These are phyloP conservation scores for Heliothis virescens DNA, from an alignment of 1,140 invertebrate genomes.

Conservation along the genomic window DNA sequence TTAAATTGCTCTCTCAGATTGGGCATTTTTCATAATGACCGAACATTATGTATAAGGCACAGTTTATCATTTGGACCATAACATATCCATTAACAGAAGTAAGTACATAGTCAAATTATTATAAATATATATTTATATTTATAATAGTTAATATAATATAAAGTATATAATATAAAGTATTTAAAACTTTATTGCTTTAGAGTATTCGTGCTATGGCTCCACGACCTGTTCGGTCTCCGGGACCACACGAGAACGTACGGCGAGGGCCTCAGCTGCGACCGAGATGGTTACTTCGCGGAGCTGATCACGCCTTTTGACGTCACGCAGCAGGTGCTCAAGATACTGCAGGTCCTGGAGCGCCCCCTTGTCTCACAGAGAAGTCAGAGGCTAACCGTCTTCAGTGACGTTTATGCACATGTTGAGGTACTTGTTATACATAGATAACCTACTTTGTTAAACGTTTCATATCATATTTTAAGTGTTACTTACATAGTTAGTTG, in stretches of 20 bases:
- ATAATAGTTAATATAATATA: too few relatives aligned
- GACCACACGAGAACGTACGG: constrained; percentile 69
- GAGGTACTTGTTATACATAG: constrained; percentile 65
- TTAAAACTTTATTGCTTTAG: too few relatives aligned
- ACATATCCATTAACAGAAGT: too few relatives aligned
- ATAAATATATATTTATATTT: too few relatives aligned
- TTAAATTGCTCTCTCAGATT: too few relatives aligned
- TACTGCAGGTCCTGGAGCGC: constrained; percentile 73
- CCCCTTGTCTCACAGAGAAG: constrained; percentile 74
- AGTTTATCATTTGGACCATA: too few relatives aligned
- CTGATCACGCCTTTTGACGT: constrained; percentile 71
- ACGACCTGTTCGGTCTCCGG: constrained; percentile 72
- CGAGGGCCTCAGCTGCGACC: constrained; percentile 68
- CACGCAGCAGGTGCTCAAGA: constrained; percentile 77
- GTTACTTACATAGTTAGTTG: too few relatives aligned
- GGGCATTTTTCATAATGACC: too few relatives aligned
- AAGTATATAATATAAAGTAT: too few relatives aligned
- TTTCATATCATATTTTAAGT: too few relatives aligned
- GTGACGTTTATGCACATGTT: constrained; percentile 78
- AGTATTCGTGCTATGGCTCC: constrained; percentile 77
- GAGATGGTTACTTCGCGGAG: constrained; percentile 77
- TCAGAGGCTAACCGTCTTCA: constrained; percentile 66
- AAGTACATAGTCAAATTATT: too few relatives aligned
- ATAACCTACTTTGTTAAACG: not conserved
- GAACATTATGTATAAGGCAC: too few relatives aligned